Base-by-base conservation (phyloP, 1,140 invertebrate species). In the Aphis gossypii region DNA sequence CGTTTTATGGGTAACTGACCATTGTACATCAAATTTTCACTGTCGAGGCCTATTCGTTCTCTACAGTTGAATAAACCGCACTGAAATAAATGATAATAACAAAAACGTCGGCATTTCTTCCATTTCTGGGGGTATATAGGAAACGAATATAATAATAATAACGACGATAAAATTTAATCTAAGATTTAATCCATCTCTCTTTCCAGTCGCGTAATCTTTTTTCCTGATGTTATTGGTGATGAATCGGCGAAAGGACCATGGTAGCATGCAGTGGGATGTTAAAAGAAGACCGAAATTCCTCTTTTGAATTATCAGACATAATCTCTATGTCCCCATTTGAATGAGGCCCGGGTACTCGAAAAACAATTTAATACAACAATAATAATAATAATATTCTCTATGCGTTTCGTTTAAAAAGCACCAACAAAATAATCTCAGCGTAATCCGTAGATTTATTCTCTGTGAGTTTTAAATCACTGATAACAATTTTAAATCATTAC, bases 331-430 rank as follows among this genome's bases (percentile, higher is more conserved):
- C 14, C 44, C 46, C n/a, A 48, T 88, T 48, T 88, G 21, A 86
- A 86, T 86, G 44, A 46, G 2, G 46, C 14, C 44, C 60, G 35
- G 9, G 4, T 41, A 38, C 86, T 46, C 86, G 86, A n/a, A 88
- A 87, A 87, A 87, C 86, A n/a, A 87, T 87, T 87, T 87, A 87
- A 87, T 46, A n/a, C 30, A 48, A 87, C 20, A n/a, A 87, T 87
- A 83, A 60, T 60, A 68, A n/a, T 68, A 68, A n/a, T 68, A 68
- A 23, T 83, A 83, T 83, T 87, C 25, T 87, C 84, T 25, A 87
- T 46, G 84, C 60, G 14, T 76, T 76, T 76, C 60, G 41, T 87
- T 87, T 20, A 87, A 25, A 87, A 46, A 87, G 23, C 84, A 46
- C 21, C 44, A 76, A 44, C 41, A 48, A 25, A 46, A 87, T 46